Evolutionary conservation across 2,888 invertebrate genomes (phyloP).

Genomic region (Sipunculus nudus): DNA sequence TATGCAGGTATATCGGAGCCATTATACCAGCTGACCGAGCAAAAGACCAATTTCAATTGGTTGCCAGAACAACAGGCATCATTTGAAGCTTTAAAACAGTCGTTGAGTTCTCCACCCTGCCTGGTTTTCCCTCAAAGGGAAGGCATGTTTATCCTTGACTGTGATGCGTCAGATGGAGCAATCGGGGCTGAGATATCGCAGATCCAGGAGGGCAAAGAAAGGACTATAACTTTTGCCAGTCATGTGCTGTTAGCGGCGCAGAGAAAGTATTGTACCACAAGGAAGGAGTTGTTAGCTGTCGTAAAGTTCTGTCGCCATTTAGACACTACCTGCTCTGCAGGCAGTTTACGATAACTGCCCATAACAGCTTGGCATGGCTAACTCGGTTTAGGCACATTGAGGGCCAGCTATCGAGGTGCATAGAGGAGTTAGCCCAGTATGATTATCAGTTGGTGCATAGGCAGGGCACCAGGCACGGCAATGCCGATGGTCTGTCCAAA

Average conservation of each 20-base stretch:
- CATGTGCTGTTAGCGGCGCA: neutral
- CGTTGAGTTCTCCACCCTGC: too few species aligned
- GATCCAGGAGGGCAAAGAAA: neutral
- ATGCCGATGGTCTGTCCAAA: conserved; percentile 1
- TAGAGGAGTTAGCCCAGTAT: neutral
- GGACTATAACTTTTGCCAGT: neutral
- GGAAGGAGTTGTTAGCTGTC: neutral
- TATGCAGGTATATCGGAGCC: too few species aligned
- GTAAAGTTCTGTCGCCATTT: neutral
- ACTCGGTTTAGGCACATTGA: neutral
- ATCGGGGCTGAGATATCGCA: neutral
- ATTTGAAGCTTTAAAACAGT: too few species aligned
- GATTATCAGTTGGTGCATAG: neutral
- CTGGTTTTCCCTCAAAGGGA: too few species aligned
- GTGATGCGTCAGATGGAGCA: neutral
- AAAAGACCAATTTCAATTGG: too few species aligned
- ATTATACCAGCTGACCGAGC: too few species aligned
- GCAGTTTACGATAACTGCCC: neutral
- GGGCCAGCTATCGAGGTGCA: neutral
- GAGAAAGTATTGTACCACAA: neutral
- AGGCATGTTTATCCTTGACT: too few species aligned
- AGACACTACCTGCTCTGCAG: neutral
- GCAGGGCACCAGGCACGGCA: neutral
- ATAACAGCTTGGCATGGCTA: neutral
- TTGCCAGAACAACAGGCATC: too few species aligned